Conservation (phyloP, 2,888 invertebrate genomes). For the Acanthoscelides obtectus region DNA sequence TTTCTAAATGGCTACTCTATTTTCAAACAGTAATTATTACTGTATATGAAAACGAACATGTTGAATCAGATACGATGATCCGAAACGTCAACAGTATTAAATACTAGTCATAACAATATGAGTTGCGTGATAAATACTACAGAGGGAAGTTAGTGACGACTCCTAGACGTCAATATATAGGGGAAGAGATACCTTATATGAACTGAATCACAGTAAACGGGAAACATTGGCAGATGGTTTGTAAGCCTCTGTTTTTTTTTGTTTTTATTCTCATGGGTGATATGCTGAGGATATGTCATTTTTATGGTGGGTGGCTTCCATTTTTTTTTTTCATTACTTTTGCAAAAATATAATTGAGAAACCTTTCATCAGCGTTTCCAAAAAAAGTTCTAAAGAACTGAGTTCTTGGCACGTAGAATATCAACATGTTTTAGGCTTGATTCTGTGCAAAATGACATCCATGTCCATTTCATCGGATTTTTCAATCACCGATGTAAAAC, state of each 20-base stretch:
- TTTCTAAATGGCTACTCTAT: neutral
- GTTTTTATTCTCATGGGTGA: slow-evolving; percentile 25
- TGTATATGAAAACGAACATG: neutral
- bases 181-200: slow-evolving; percentile 12
- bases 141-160: slow-evolving; percentile 13
- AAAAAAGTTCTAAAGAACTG: too few species aligned
- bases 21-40: neutral
- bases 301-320: neutral
- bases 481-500: too few species aligned
- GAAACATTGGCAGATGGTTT: slow-evolving; percentile 35
- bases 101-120: neutral
- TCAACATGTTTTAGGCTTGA: too few species aligned
- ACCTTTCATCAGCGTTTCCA: too few species aligned
- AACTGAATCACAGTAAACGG: slow-evolving; percentile 35
- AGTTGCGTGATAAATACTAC: neutral
- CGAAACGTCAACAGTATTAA: neutral
- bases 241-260: slow-evolving; percentile 27
- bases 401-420: too few species aligned
- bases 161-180: neutral
- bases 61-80: neutral
- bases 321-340: neutral
- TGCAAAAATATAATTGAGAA: neutral
- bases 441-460: too few species aligned
- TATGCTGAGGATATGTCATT: slow-evolving; percentile 34
- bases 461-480: too few species aligned